Conservation (phyloP, 2,797 vertebrate species). For the Balearica regulorum region DNA sequence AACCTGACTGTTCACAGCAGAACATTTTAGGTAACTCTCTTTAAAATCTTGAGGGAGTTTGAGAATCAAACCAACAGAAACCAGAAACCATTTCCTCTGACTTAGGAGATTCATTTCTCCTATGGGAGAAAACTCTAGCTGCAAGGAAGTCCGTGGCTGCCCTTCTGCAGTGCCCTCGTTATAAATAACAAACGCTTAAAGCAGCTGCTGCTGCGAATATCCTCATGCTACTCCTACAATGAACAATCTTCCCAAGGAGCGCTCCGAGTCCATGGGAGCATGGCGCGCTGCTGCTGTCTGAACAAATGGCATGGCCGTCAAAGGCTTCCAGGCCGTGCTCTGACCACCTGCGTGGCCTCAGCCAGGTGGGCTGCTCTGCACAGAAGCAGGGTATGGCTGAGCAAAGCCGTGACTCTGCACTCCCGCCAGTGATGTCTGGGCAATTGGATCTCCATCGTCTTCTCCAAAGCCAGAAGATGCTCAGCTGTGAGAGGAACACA, state of each 20-base stretch:
- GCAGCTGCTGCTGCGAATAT: background rate
- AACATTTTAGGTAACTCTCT: background rate
- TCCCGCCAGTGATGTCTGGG: background rate
- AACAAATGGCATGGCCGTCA: background rate
- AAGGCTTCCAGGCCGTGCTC: background rate
- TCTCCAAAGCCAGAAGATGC: background rate
- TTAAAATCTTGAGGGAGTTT: background rate
- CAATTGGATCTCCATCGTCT: background rate
- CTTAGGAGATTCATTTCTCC: background rate
- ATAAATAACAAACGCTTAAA: background rate
- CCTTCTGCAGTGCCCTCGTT: background rate
- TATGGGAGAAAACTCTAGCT: background rate
- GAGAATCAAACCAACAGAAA: background rate
- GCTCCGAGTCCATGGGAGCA: background rate
- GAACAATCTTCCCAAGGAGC: background rate
- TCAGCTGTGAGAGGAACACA: background rate
- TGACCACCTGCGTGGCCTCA: background rate
- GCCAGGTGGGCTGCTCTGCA: background rate
- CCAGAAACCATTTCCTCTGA: background rate
- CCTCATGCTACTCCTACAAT: background rate
- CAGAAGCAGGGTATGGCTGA: background rate
- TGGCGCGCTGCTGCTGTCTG: fast-evolving
- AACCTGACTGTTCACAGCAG: background rate
- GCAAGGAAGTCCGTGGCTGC: background rate
- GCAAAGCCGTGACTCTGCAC: background rate